Percentiles rank a stretch among this genome's conserved stretches.
phyloP scores from a whole-genome alignment of 2,797 vertebrate species.

The Gobionotothen gibberifrons region DNA sequence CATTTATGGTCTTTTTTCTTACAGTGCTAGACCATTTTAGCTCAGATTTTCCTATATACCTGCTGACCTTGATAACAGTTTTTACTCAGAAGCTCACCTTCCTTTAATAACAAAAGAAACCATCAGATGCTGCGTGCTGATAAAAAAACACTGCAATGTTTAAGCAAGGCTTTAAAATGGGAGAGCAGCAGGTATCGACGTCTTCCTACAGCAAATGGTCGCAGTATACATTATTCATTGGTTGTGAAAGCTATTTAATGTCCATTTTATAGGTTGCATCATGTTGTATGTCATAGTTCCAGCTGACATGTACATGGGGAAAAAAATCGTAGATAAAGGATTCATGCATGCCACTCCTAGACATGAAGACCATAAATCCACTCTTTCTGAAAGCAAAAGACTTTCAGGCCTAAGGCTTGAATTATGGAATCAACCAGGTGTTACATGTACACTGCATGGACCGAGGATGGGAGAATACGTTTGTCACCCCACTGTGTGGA shows the following conservation, averaged over 20 bases:
- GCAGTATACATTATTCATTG: slow-evolving; percentile 49
- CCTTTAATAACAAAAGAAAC: slow-evolving; percentile 12
- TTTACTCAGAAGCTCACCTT: neutral
- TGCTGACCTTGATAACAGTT: slow-evolving; percentile 1
- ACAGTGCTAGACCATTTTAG: neutral
- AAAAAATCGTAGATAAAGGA: slow-evolving; percentile 18
- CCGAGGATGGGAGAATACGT: neutral
- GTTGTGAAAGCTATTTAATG: slow-evolving; percentile 48
- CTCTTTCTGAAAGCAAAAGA: slow-evolving; percentile 14
- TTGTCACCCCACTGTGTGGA: slow-evolving; percentile 2
- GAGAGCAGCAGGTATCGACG: neutral
- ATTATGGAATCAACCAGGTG: neutral
- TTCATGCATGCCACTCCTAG: slow-evolving; percentile 5
- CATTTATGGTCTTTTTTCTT: slow-evolving; percentile 1
- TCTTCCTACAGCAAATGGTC: slow-evolving; percentile 29
- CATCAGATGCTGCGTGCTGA: slow-evolving; percentile 18
- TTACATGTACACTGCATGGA: slow-evolving; percentile 8
- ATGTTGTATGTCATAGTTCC: slow-evolving; percentile 13
- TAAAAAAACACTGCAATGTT: neutral
- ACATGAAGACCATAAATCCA: slow-evolving; percentile 2
- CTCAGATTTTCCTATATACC: neutral
- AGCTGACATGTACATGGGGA: slow-evolving; percentile 16
- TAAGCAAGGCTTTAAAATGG: slow-evolving; percentile 18
- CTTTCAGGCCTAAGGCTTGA: slow-evolving; percentile 1
- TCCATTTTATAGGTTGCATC: slow-evolving; percentile 33